Conservation (phyloP, 2,797 vertebrate genomes). For the Clarias laeviceps region DNA sequence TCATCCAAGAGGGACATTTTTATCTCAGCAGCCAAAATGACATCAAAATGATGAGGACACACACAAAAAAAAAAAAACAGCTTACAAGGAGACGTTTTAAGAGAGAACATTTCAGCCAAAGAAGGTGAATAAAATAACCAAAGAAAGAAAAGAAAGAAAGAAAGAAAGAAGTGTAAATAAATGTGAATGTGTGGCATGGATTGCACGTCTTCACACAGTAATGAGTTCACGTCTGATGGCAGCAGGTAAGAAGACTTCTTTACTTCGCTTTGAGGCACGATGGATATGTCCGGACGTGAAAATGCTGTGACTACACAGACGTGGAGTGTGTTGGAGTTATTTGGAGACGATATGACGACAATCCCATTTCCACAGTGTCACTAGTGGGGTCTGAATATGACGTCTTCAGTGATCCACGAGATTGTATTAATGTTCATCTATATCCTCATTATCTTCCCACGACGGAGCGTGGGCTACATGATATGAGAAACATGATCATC, state of each 20-base stretch:
- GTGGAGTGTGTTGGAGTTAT: background rate
- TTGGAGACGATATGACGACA: background rate
- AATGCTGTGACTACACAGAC: background rate
- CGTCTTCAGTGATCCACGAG: background rate
- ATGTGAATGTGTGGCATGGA: background rate
- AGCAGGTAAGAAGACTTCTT: background rate
- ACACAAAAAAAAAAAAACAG: background rate
- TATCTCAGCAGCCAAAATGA: background rate
- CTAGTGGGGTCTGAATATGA: background rate
- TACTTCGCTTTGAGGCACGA: background rate
- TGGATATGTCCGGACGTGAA: background rate
- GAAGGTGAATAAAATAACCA: background rate
- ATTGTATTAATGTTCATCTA: background rate
- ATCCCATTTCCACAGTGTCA: background rate
- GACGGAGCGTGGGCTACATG: too few species aligned
- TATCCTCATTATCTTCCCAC: background rate
- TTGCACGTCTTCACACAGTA: background rate
- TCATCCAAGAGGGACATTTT: background rate
- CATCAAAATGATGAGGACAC: background rate
- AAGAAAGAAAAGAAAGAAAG: background rate
- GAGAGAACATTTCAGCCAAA: too few species aligned
- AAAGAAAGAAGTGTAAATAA: background rate
- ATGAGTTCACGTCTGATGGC: background rate
- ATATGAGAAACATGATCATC: background rate
- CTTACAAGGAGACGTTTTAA: background rate